A percentile compares a stretch with the other conserved stretches of the same genome.
Conservation (phyloP, 2,888 invertebrate genomes). For the Meandrusa payeni region DNA sequence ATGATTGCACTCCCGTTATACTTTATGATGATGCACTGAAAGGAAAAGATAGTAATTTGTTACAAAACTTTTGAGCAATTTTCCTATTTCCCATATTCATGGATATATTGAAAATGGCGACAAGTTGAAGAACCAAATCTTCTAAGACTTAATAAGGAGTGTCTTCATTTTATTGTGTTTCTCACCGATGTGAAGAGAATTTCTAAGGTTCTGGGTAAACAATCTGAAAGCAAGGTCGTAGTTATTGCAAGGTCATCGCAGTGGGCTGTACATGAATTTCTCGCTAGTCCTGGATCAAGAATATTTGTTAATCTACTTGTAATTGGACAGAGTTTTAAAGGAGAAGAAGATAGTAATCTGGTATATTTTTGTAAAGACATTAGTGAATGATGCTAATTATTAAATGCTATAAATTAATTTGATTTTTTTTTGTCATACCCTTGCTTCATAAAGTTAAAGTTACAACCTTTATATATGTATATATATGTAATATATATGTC, state of each 20-base stretch:
- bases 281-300: slow-evolving; percentile 81
- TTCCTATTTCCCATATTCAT: slow-evolving; percentile 81
- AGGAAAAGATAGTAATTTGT: slow-evolving; percentile 73
- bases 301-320: slow-evolving; percentile 86
- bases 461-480: too few species aligned
- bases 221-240: slow-evolving; percentile 83
- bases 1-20: slow-evolving; percentile 83
- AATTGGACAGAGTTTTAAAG: slow-evolving; percentile 83
- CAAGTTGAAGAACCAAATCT: slow-evolving; percentile 66
- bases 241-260: slow-evolving; percentile 86
- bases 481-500: too few species aligned
- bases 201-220: slow-evolving; percentile 81
- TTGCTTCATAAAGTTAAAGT: too few species aligned
- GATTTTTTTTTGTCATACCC: too few species aligned
- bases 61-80: slow-evolving; percentile 81
- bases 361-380: slow-evolving; percentile 53
- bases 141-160: slow-evolving; percentile 65
- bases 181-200: slow-evolving; percentile 83
- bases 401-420: slow-evolving; percentile 44
- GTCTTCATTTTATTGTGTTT: slow-evolving; percentile 84
- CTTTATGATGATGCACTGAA: slow-evolving; percentile 84
- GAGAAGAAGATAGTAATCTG: slow-evolving; percentile 55
- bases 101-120: slow-evolving; percentile 80
- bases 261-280: slow-evolving; percentile 87
- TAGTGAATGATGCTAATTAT: slow-evolving; percentile 43